Base-by-base conservation (phyloP, 2,113 vertebrate species). In the Hippopotamus amphibius region DNA sequence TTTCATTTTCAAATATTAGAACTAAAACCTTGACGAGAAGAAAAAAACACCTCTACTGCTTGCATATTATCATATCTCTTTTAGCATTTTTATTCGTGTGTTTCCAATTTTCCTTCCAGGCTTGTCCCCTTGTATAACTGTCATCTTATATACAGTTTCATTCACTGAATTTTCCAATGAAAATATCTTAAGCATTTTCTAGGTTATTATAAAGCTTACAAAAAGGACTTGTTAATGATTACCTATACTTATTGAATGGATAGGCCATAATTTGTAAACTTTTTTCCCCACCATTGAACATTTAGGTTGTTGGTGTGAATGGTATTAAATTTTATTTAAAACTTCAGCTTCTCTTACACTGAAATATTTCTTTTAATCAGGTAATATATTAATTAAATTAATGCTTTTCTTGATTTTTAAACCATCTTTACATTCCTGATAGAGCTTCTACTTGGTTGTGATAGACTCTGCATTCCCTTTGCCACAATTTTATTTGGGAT, bases 1-100 rank as follows among this genome's bases (percentile, higher is more conserved):
- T 97, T 96, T 92, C 16, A 87, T 93, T 72, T 88, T 90, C 61
- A 95, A 89, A 83, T 84, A 89, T 77, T 82, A 55, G 72, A 82
- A 92, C 53, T 16, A 82, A 89, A 95, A 96, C 16, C 55, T 88
- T 76, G 43, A 91, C 94, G 89, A 87, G 80, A 90, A 82, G n/a
- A 6, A 17, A 94, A 28, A 68, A 68, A 55, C 7, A 72, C 5
- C 8, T 21, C 33, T 37, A 63, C 37, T 91, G 2, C 8, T 66
- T 69, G 10, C 24, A 46, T 6, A 61, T 87, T 92, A 21, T 90
- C 28, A 33, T 74, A 74, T 63, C 41, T 48, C n/a, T 65, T 92
- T 82, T 72, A 89, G 22, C 22, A 72, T 92, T 98, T 93, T 97
- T 43, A 17, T 72, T 85, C 91, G 21, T 68, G 37, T 72, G 13